A percentile compares a stretch with the other conserved stretches of the same genome.
Conservation (phyloP, 1,140 invertebrate genomes). For the Vanessa atalanta region DNA sequence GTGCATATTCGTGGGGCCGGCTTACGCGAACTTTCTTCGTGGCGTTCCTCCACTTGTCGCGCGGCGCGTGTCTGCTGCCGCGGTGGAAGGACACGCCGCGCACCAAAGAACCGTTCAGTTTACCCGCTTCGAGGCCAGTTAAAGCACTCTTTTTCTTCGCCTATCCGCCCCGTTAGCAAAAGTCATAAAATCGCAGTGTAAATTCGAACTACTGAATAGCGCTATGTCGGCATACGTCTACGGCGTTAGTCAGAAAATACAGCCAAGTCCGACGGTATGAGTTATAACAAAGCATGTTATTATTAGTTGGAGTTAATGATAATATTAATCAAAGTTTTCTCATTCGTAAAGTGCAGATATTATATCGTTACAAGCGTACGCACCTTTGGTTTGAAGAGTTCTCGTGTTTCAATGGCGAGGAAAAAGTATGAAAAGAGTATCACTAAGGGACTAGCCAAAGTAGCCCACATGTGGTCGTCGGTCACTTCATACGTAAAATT, state of each 20-base stretch:
- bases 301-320: slow-evolving; percentile 35
- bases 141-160: slow-evolving; percentile 82
- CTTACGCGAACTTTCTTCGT: slow-evolving; percentile 86
- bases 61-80: slow-evolving; percentile 59
- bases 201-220: slow-evolving; percentile 36
- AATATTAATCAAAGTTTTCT: slow-evolving; percentile 22
- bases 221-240: slow-evolving; percentile 32
- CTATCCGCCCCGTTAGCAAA: slow-evolving; percentile 63
- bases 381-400: slow-evolving; percentile 86
- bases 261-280: slow-evolving; percentile 31
- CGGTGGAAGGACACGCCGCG: slow-evolving; percentile 80
- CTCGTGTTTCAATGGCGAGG: slow-evolving; percentile 85
- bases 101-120: slow-evolving; percentile 80
- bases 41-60: slow-evolving; percentile 83
- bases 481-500: slow-evolving; percentile 64
- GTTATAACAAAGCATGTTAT: slow-evolving; percentile 32
- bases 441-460: slow-evolving; percentile 68
- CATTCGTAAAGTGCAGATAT: slow-evolving; percentile 18
- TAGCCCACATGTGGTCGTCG: slow-evolving; percentile 65
- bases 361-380: slow-evolving; percentile 48
- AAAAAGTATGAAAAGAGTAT: slow-evolving; percentile 89
- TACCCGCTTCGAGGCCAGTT: slow-evolving; percentile 81
- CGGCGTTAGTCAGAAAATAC: slow-evolving; percentile 34
- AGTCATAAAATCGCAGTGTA: slow-evolving; percentile 33
- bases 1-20: slow-evolving; percentile 45